Conservation (phyloP, 1,140 invertebrate species). For the Tribolium castaneum region DNA sequence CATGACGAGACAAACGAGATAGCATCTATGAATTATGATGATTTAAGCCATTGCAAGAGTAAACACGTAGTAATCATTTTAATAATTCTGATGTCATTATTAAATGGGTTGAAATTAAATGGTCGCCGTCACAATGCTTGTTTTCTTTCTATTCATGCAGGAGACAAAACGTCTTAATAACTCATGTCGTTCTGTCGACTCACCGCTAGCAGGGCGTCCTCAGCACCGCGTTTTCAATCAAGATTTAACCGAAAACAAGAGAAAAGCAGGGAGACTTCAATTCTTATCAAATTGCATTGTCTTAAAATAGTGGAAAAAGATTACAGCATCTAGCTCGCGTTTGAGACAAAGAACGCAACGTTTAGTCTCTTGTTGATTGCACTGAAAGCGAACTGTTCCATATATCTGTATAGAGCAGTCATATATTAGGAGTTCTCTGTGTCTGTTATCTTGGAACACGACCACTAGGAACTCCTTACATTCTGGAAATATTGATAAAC, state of each 20-base stretch:
- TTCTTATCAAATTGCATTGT: conserved; percentile 28
- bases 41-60: conserved; percentile 12
- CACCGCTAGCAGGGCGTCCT: neutral
- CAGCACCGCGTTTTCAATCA: neutral
- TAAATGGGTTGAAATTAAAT: neutral
- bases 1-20: conserved; percentile 4
- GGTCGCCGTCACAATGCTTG: neutral
- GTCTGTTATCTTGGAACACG: conserved; percentile 21
- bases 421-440: conserved; percentile 20
- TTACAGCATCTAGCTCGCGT: conserved; percentile 18
- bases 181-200: conserved; percentile 25
- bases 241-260: conserved; percentile 5
- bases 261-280: conserved; percentile 10
- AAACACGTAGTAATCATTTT: conserved; percentile 22
- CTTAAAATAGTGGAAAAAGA: conserved; percentile 31
- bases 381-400: conserved; percentile 9
- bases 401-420: neutral
- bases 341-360: conserved; percentile 14
- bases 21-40: conserved; percentile 12
- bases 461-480: conserved; percentile 12
- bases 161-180: conserved; percentile 27
- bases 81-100: conserved; percentile 19
- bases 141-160: conserved; percentile 13
- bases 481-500: conserved; percentile 27
- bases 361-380: conserved; percentile 14